Conservation (phyloP, 2,113 vertebrate genomes). For the rabbit (Oryctolagus cuniculus) region mOryCun1.1 NC_091450.1:29309001-29309500, state of each 20-base stretch:
- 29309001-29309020: too few relatives aligned
- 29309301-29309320: too few relatives aligned
- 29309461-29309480: constrained; percentile 74
- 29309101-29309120: too few relatives aligned
- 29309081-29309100: too few relatives aligned
- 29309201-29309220: neutral
- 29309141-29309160: neutral
- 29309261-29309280: neutral
- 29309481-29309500: constrained; percentile 63
- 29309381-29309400: constrained; percentile 61
- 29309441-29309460: constrained; percentile 58
- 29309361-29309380: constrained; percentile 21
- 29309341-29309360: neutral
- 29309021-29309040: too few relatives aligned
- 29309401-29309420: constrained; percentile 73
- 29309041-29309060: too few relatives aligned
- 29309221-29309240: neutral
- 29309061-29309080: neutral
- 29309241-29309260: neutral
- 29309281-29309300: neutral
- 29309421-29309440: constrained; percentile 72
- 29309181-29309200: fast-evolving
- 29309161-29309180: fast-evolving
- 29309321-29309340: neutral
- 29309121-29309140: neutral